A percentile compares a stretch with the other conserved stretches of the same genome.
Evolutionary conservation across 1,140 invertebrate species (phyloP).

Genomic region (Orius laevigatus): DNA sequence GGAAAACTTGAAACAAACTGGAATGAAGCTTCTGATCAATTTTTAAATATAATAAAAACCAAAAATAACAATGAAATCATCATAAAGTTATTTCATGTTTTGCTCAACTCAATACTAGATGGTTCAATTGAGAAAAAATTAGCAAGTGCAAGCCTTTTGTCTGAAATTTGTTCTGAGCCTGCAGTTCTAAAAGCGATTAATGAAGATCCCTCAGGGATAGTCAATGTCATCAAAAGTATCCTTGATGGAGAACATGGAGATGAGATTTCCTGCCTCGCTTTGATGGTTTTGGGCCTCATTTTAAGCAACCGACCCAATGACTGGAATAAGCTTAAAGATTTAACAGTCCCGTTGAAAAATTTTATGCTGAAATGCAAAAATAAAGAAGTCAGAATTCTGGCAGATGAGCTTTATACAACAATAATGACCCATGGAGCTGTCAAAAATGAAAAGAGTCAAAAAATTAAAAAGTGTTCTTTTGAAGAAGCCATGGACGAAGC

Average conservation of each 20-base stretch:
- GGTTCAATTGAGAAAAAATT: slow-evolving; percentile 12
- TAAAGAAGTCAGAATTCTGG: slow-evolving; percentile 22
- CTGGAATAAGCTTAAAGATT: slow-evolving; percentile 28
- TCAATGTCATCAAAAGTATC: slow-evolving; percentile 6
- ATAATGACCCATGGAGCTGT: slow-evolving; percentile 31
- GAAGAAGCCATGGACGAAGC: slow-evolving; percentile 44
- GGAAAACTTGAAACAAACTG: slow-evolving; percentile 12
- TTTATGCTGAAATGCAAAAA: slow-evolving; percentile 20
- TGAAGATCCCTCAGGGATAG: slow-evolving; percentile 10
- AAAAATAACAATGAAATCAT: slow-evolving; percentile 9
- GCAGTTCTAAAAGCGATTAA: slow-evolving; percentile 3
- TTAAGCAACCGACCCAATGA: slow-evolving; percentile 21
- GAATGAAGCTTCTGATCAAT: slow-evolving; percentile 23
- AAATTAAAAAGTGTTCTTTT: slow-evolving; percentile 23
- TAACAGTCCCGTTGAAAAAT: slow-evolving; percentile 30
- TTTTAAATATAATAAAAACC: slow-evolving; percentile 24
- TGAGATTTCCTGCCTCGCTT: slow-evolving; percentile 27
- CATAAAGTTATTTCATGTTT: slow-evolving; percentile 7
- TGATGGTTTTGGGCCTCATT: slow-evolving; percentile 27
- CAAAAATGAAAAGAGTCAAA: slow-evolving; percentile 23
- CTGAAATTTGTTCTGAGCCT: slow-evolving; percentile 10
- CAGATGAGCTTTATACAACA: slow-evolving; percentile 29
- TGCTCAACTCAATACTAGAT: slow-evolving; percentile 3
- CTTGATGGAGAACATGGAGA: slow-evolving; percentile 16
- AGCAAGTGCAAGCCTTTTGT: slow-evolving; percentile 3